Base-by-base conservation (phyloP, 2,888 invertebrate species). In the Plebejus argus region DNA sequence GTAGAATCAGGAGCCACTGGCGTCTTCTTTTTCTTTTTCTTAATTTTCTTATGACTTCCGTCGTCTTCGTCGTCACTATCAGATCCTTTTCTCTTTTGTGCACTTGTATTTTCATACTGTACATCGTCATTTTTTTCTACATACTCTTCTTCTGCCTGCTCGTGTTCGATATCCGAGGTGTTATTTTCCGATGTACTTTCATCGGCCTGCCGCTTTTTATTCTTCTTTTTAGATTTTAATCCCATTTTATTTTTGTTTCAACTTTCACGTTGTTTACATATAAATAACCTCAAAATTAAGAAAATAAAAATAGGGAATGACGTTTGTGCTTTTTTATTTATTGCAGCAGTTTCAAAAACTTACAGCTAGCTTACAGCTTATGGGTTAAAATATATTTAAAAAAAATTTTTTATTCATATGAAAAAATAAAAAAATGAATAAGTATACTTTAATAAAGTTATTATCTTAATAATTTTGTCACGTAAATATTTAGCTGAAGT, bases 21-120 rank as follows among this genome's bases (percentile, higher is more conserved):
- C 82, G 86, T 90, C 84, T 88, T 93, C 85, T 87, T 93, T 85
- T 89, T 92, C 83, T 85, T 90, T 81, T 82, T 89, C 80, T 84
- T 89, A 23, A 89, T 88, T 79, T 86, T 86, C 49, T 88, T 83
- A n/a, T 78, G 79, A 71, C 79, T 80, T 10, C 76, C 79, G 81
- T 89, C 89, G 58, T 91, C 90, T 6, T 87, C 87, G 77, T 88
- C 87, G 35, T 88, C 85, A 56, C 87, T 88, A 7, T 84, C 83
- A 56, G 80, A 80, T 53, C 79, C 72, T 77, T 83, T 81, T 77
- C 82, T 83, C 61, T 76, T 79, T 74, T 70, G 53, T 53, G 81
- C 76, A 15, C 79, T 66, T 79, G 78, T 33, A 61, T 66, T 70
- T 78, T 78, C 76, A 83, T 84, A 79, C 85, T 85, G 33, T 81